Conservation (phyloP, 2,113 vertebrate species). For the Caracal caracal region DNA sequence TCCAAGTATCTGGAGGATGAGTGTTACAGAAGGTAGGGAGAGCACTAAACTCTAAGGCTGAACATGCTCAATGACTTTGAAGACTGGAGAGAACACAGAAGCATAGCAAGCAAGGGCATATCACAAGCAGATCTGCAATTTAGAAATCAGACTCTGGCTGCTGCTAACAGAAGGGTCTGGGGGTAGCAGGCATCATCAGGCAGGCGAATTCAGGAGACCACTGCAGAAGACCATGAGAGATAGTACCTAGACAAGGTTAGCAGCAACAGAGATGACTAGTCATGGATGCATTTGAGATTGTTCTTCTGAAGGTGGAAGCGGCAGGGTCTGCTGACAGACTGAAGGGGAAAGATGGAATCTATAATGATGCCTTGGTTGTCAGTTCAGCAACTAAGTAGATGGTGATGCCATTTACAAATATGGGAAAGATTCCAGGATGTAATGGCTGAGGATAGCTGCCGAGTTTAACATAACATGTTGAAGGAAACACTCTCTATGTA, state of each 20-base stretch:
- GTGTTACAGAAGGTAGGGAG: background rate
- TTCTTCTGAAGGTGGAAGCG: background rate
- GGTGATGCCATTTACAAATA: background rate
- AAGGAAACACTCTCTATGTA: background rate
- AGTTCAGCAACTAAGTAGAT: background rate
- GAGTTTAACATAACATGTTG: background rate
- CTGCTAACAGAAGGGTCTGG: background rate
- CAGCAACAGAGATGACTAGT: background rate
- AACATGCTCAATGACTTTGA: background rate
- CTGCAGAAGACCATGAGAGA: background rate
- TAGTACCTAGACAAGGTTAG: background rate
- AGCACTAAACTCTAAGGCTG: background rate
- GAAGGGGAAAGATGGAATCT: too few relatives aligned
- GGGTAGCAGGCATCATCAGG: background rate
- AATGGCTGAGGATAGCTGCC: background rate
- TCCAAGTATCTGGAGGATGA: background rate
- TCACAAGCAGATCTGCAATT: background rate
- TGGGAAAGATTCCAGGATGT: fast-evolving
- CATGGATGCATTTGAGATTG: background rate
- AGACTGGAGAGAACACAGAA: background rate
- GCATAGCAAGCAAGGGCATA: background rate
- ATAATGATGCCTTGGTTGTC: background rate
- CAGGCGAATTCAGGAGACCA: background rate
- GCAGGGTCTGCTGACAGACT: background rate
- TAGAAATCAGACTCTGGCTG: background rate